phyloP scores from a whole-genome alignment of 2,113 vertebrate species.

The Plestiodon gilberti region DNA sequence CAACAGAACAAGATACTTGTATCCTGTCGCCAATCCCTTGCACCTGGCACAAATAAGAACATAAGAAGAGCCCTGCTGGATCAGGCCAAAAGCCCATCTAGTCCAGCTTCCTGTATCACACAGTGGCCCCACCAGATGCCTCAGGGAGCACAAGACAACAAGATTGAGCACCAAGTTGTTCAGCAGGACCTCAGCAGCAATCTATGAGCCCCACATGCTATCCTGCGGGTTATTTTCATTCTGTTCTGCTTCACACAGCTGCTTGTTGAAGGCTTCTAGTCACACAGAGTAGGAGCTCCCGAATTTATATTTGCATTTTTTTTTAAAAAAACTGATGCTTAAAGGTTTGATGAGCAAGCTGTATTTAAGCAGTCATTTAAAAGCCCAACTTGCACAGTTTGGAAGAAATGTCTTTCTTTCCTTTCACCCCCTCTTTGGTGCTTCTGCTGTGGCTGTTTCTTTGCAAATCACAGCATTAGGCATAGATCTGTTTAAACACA shows the following conservation, averaged over 20 bases:
- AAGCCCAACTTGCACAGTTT: background rate
- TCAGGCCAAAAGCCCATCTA: no score
- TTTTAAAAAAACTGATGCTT: constrained; percentile 17
- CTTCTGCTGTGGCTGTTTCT: constrained; percentile 7
- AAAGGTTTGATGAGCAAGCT: constrained; percentile 4
- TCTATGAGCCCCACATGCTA: background rate
- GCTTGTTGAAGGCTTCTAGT: background rate
- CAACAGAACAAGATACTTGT: no score
- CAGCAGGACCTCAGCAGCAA: background rate
- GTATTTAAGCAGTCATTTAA: background rate
- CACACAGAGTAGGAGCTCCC: background rate
- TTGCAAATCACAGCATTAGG: constrained; percentile 22
- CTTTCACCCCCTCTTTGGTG: background rate
- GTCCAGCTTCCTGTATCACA: no score
- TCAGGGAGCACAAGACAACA: no score
- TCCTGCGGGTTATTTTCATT: background rate
- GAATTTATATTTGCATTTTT: constrained; percentile 22
- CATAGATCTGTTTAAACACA: constrained; percentile 41
- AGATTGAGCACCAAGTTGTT: constrained; percentile 5
- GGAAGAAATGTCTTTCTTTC: background rate
- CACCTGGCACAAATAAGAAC: no score
- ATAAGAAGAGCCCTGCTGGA: no score
- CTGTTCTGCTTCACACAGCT: constrained; percentile 3
- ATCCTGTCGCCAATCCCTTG: no score
- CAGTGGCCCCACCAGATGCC: no score